Conservation (phyloP, 2,797 vertebrate genomes). For the Aeoliscus strigatus region DNA sequence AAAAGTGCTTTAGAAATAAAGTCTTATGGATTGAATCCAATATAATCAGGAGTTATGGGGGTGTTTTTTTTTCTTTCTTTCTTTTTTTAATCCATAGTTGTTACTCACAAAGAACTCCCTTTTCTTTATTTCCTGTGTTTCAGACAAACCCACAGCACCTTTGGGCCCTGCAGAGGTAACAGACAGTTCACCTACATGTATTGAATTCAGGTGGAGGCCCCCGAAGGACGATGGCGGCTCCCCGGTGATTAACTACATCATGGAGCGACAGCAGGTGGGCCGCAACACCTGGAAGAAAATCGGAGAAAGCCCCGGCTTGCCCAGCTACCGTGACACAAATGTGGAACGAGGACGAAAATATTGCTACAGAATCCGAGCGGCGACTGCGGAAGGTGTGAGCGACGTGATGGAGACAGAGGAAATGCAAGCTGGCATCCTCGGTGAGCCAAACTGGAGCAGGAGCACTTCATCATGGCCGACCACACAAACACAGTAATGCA, state of each 20-base stretch:
- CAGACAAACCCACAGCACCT: conserved; percentile 85
- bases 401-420: conserved; percentile 80
- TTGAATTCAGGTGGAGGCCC: conserved; percentile 81
- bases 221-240: conserved; percentile 84
- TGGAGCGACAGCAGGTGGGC: conserved; percentile 82
- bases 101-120: too few species aligned
- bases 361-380: conserved; percentile 79
- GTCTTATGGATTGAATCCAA: too few species aligned
- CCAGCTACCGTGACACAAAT: conserved; percentile 68
- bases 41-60: too few species aligned
- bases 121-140: conserved; percentile 11
- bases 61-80: too few species aligned
- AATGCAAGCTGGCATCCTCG: conserved; percentile 78
- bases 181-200: conserved; percentile 61
- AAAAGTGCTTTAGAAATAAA: too few species aligned
- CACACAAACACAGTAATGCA: too few species aligned
- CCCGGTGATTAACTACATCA: conserved; percentile 71
- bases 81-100: too few species aligned
- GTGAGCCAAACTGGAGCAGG: conserved; percentile 58
- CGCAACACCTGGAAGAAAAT: conserved; percentile 80
- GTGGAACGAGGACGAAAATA: conserved; percentile 82
- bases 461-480: too few species aligned
- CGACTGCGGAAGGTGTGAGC: conserved; percentile 78
- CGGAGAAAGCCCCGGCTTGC: conserved; percentile 66
- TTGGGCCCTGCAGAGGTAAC: conserved; percentile 79